phyloP scores from a whole-genome alignment of 2,113 vertebrate genomes.

The Xenus cinereus region DNA sequence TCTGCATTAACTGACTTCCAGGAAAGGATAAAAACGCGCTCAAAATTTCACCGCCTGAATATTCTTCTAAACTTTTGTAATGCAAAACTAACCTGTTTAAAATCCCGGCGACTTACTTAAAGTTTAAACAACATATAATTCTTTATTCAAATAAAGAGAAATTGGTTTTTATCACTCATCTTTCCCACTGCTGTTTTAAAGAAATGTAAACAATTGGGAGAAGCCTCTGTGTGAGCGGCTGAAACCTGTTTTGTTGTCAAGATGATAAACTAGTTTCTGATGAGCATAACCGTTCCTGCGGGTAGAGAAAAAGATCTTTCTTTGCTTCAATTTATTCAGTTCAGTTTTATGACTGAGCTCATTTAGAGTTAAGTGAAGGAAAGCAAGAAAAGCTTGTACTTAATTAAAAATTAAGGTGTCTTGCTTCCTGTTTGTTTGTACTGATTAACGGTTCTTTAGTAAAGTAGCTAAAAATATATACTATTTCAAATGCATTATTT shows the following conservation, averaged over 20 bases:
- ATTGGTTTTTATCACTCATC: not conserved
- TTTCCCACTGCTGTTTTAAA: not conserved
- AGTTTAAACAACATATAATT: not conserved
- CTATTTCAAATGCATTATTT: not conserved
- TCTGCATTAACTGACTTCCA: not conserved
- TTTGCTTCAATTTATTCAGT: not conserved
- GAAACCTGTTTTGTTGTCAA: not conserved
- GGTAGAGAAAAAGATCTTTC: not conserved
- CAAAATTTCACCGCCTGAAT: not conserved
- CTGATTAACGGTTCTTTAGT: not conserved
- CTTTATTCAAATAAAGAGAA: not conserved
- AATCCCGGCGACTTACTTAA: not conserved
- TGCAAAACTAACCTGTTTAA: not conserved
- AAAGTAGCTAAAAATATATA: not conserved
- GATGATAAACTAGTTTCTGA: not conserved
- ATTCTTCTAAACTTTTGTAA: not conserved
- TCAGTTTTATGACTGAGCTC: not conserved
- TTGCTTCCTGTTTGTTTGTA: not conserved
- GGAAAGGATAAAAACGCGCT: not conserved
- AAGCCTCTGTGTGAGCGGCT: not conserved
- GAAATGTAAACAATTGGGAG: not conserved
- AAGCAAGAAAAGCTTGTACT: not conserved
- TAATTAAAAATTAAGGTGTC: not conserved
- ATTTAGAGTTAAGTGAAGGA: not conserved
- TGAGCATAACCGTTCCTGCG: not conserved